Base-by-base conservation (phyloP, 2,113 vertebrate genomes). In the Pachycephala philippinensis region DNA sequence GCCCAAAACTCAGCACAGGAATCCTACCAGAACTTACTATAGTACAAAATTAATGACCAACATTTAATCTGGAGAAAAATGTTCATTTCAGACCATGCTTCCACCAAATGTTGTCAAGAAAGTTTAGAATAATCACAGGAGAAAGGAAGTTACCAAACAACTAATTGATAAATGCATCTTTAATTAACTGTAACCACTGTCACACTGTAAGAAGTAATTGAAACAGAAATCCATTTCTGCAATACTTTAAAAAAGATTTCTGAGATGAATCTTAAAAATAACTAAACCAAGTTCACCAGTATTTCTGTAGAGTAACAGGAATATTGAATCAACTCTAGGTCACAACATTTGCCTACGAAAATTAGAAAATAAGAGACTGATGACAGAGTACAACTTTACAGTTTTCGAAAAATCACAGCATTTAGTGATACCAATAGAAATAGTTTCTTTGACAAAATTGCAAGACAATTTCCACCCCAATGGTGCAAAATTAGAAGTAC, bases 1-100 rank as follows among this genome's bases (percentile, higher is more conserved):
- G 44, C 56, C 53, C 37, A 92, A 81, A 96, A 24, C n/a, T 75
- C 96, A 93, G 81, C 83, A 89, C n/a, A 82, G 28, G 84, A 95
- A 80, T 93, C 53, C 72, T 84, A 90, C 45, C 64, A 87, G 33
- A 74, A 79, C 54, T 70, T 90, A 87, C 56, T 89, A 49, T 15
- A 80, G 39, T 31, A 86, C 30, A 84, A 90, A 94, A 80, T 53
- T 63, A 89, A 75, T 63, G 39, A 70, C 37, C 90, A 82, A 92
- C 33, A 1, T 24, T 75, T 65, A 84, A 63, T 86, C 59, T 88
- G 72, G 31, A 35, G 21, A 15, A 94, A 89, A 92, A 68, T 19
- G 14, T 76, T 79, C 13, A 76, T 93, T 90, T 77, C 56, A 60
- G 52, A 76, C 26, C 30, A 69, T 44, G 17, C 11, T 79, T 84